Evolutionary conservation across 2,113 vertebrate genomes (phyloP).

Genomic region (Notothenia rossii): DNA sequence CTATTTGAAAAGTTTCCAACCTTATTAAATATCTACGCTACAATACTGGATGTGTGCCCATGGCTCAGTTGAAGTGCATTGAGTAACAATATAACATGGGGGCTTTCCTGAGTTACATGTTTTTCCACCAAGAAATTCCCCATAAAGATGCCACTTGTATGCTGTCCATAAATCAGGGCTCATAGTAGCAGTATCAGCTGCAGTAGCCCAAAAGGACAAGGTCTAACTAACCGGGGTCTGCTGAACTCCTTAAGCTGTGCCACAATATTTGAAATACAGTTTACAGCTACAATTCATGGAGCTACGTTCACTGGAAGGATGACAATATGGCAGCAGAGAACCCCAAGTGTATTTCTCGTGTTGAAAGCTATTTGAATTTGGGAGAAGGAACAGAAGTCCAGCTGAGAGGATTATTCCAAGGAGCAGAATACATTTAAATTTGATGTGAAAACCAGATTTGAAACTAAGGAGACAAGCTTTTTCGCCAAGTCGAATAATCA

Average conservation of each 20-base stretch:
- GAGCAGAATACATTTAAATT: slow-evolving; percentile 43
- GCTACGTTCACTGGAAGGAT: slow-evolving; percentile 27
- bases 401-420: slow-evolving; percentile 55
- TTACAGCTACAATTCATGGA: slow-evolving; percentile 20
- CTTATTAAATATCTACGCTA: slow-evolving; percentile 1
- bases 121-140: slow-evolving; percentile 24
- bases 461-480: slow-evolving; percentile 40
- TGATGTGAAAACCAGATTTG: slow-evolving; percentile 68
- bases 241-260: slow-evolving; percentile 36
- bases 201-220: slow-evolving; percentile 20
- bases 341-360: slow-evolving; percentile 14
- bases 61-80: not conserved
- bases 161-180: slow-evolving; percentile 25
- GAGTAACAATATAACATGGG: not conserved
- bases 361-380: slow-evolving; percentile 63
- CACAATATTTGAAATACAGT: not conserved
- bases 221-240: slow-evolving; percentile 21
- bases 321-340: slow-evolving; percentile 46
- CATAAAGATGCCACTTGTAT: slow-evolving; percentile 12
- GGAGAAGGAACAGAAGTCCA: slow-evolving; percentile 38
- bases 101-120: slow-evolving; percentile 13
- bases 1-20: not conserved
- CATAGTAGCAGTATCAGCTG: slow-evolving; percentile 4
- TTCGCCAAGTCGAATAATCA: slow-evolving; percentile 47
- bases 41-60: not conserved